Conservation (phyloP, 2,797 vertebrate species). For the Pagetopsis macropterus region DNA sequence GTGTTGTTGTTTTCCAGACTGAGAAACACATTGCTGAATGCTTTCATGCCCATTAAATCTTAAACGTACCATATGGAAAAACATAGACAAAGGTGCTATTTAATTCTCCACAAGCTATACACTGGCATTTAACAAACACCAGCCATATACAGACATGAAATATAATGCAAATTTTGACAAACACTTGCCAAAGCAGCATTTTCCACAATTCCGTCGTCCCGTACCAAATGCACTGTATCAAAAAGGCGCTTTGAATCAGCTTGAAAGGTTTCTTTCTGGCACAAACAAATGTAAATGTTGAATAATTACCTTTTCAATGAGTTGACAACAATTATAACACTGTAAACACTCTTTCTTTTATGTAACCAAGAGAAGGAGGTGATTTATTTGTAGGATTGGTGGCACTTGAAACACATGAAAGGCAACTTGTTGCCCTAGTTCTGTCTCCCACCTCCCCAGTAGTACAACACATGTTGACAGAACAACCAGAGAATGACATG, state of each 20-base stretch:
- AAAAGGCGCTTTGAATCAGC: slow-evolving; percentile 21
- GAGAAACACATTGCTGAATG: slow-evolving; percentile 10
- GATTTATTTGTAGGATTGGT: slow-evolving; percentile 20
- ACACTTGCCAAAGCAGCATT: not conserved
- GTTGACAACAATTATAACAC: slow-evolving; percentile 10
- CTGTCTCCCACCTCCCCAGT: slow-evolving; percentile 13
- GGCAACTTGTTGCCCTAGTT: slow-evolving; percentile 31
- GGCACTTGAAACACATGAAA: slow-evolving; percentile 19
- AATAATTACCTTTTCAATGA: slow-evolving; percentile 36
- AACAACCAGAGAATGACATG: slow-evolving; percentile 23
- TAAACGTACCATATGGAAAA: not conserved
- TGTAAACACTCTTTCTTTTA: slow-evolving; percentile 15
- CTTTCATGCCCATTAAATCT: not conserved
- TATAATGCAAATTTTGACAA: not conserved
- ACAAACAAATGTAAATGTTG: slow-evolving; percentile 2
- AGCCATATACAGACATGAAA: not conserved
- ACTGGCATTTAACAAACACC: not conserved
- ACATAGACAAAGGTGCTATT: not conserved
- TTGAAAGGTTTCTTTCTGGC: slow-evolving; percentile 29
- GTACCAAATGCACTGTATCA: slow-evolving; percentile 5
- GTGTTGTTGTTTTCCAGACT: not conserved
- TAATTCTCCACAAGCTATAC: not conserved
- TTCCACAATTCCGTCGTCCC: slow-evolving; percentile 13
- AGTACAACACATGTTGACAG: slow-evolving; percentile 34
- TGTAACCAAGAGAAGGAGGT: slow-evolving; percentile 30